Base-by-base conservation (phyloP, 2,888 invertebrate genomes). In the Cataglyphis altisquamis region DNA sequence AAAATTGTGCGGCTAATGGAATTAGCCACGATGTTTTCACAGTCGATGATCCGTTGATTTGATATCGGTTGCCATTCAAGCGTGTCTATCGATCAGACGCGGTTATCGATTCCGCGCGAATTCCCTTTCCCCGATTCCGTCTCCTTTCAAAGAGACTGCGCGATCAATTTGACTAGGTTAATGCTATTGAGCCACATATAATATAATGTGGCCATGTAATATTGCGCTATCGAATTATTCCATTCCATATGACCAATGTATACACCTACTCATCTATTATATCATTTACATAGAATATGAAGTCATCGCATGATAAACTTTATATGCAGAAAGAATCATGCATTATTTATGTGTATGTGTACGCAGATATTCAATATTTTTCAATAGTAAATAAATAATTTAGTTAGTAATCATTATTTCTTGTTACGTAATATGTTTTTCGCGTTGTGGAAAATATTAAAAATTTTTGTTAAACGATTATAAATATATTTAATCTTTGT, bases 31-130 rank as follows among this genome's bases (percentile, higher is more conserved):
- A 64, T 29, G 36, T 78, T 87, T 80, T 52, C 60, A 55, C 77
- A 77, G 68, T 41, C 83, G 72, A 87, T 87, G 77, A 73, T 10
- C 68, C 48, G 66, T 67, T 80, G 67, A 83, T 85, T 84, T 77
- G 60, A 82, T 82, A 60, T 63, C 6, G 82, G 36, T 63, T 63
- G 45, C 62, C 62, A 68, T 12, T 68, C 45, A n/a, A 68, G 41
- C 45, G 25, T 60, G 41, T 63, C 73, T 68, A 72, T 86, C 41
- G 66, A 83, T 45, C 66, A 29, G 60, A 60, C 66, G 36, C 18
- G 48, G 39, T 55, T 80, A 63, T 86, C 55, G 74, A 83, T 81
- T 80, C n/a, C n/a, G 21, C 25, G 60, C 32, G 70, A 70, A 60
- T 64, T 62, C 41, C 45, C 64, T 62, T 68, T 75, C 55, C 52